Base-by-base conservation (phyloP, 1,140 invertebrate species). In the Doryteuthis pealeii region DNA sequence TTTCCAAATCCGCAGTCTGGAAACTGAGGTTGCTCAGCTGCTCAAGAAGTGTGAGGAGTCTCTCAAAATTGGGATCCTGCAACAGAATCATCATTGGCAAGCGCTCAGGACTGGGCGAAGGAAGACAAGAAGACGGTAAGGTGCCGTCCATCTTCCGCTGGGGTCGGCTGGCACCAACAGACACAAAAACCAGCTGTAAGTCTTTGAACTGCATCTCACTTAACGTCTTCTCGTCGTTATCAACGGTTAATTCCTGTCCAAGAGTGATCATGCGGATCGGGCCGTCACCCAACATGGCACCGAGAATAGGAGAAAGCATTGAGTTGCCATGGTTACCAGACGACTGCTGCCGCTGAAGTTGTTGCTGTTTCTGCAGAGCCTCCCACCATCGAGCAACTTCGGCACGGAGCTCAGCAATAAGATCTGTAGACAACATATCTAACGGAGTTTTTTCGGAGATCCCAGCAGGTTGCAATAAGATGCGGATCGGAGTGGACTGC, bases 361-460 rank as follows among this genome's bases (percentile, higher is more conserved):
- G 81, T 71, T 86, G 85, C 58, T 85, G 82, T 75, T 83, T 83
- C 76, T 91, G 89, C 22, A 90, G 75, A n/a, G 84, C 84, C 81
- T 94, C 93, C 93, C 94, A 95, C 95, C 95, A 97, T 71, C 94
- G 92, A n/a, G 94, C 93, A 22, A 97, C 94, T 90, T 97, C 96
- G 0, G 96, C 96, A 74, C 96, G 90, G 26, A 97, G 88, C 87
- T 97, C 95, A 0, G 94, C 95, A 6, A 97, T 92, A 78, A 94
- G 92, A 87, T 97, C 95, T 22, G 92, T 92, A 54, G 91, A 92
- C 31, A 93, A 90, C 84, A 98, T 84, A 49, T 88, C 86, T 12
- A 89, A 65, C 72, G 83, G 83, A 15, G 82, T 84, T 84, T 89
- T 88, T 72, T 89, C 88, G 0, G 93, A 92, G 28, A 94, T 91